Evolutionary conservation across 2,888 invertebrate species (phyloP).

Genomic region (Drosophila nigricruria): DNA sequence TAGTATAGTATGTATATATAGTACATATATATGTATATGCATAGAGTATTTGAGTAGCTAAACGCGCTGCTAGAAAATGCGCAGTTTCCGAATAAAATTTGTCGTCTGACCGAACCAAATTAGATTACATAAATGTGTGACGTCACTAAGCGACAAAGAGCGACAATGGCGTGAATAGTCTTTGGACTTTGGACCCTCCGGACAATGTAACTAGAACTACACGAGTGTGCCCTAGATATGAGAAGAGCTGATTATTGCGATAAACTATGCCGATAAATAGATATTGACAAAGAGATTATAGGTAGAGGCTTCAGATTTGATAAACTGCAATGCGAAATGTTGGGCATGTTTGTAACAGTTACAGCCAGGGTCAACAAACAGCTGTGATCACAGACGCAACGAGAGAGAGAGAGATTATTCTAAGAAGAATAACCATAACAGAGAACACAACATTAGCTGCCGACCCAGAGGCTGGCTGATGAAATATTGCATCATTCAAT

Average conservation of each 20-base stretch:
- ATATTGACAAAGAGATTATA: background rate
- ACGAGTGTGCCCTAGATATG: constrained; percentile 27
- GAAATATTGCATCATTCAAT: constrained; percentile 80
- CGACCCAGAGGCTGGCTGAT: constrained; percentile 53
- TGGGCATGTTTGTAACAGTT: background rate
- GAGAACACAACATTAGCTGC: constrained; percentile 19
- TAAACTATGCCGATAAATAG: background rate
- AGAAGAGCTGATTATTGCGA: constrained; percentile 17
- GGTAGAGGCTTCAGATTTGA: background rate
- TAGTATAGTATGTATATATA: background rate
- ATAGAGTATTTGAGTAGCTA: constrained; percentile 32
- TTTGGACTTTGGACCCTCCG: constrained; percentile 45
- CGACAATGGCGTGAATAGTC: constrained; percentile 9
- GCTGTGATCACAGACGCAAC: constrained; percentile 9
- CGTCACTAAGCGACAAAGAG: constrained; percentile 28
- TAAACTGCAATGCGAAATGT: background rate
- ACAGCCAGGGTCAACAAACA: background rate
- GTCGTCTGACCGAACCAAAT: constrained; percentile 32
- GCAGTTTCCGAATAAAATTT: constrained; percentile 38
- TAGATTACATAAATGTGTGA: constrained; percentile 46
- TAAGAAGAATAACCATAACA: constrained; percentile 30
- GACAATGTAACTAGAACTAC: constrained; percentile 33
- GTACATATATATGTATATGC: background rate
- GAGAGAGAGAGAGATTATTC: constrained; percentile 18
- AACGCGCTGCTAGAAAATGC: constrained; percentile 42